Conservation (phyloP, 2,797 vertebrate species). For the Distichodus sexfasciatus region DNA sequence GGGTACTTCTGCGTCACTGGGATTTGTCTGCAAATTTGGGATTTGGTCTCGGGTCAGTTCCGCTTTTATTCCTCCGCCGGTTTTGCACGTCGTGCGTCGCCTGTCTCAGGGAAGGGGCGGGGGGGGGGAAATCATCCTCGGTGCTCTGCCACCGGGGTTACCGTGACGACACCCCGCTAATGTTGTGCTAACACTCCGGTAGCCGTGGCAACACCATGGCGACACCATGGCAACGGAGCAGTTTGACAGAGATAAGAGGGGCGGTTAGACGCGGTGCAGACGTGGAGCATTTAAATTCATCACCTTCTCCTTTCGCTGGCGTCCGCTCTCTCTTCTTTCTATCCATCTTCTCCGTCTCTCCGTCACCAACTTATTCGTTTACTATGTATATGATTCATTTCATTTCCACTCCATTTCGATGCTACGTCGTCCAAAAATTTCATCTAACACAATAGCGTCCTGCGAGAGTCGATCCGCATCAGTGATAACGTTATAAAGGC, state of each 20-base stretch:
- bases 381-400: slow-evolving; percentile 13
- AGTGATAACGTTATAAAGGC: slow-evolving; percentile 13
- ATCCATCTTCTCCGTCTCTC: background rate
- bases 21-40: too few relatives aligned
- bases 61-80: background rate
- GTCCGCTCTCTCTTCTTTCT: background rate
- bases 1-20: background rate
- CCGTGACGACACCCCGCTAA: slow-evolving; percentile 50
- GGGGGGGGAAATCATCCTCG: slow-evolving; percentile 30
- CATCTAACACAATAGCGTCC: slow-evolving; percentile 15
- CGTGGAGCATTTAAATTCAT: slow-evolving; percentile 42
- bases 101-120: background rate
- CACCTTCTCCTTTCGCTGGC: slow-evolving; percentile 6
- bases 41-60: too few relatives aligned
- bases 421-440: background rate
- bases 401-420: slow-evolving; percentile 19
- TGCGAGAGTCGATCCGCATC: slow-evolving; percentile 19
- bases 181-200: slow-evolving; percentile 48
- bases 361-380: background rate
- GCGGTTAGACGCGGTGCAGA: slow-evolving; percentile 39
- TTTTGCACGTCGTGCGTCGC: background rate
- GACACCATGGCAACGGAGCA: slow-evolving; percentile 53
- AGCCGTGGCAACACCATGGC: slow-evolving; percentile 50
- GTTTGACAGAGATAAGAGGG: slow-evolving; percentile 50
- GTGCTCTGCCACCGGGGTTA: slow-evolving; percentile 49